Base-by-base conservation (phyloP, 2,888 invertebrate species). In the Diarsia rubi region DNA sequence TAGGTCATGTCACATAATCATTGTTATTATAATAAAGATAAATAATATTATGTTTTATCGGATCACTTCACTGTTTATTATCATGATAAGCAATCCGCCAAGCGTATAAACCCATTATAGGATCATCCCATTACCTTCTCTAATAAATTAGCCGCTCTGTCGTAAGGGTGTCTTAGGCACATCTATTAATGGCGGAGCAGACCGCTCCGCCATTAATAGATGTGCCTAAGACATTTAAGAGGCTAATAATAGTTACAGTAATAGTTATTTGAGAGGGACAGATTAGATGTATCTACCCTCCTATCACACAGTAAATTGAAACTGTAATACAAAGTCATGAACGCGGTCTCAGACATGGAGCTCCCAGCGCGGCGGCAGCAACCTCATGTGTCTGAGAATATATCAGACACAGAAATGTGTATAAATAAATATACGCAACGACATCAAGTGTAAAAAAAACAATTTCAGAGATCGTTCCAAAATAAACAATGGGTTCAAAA, bases 401-500 rank as follows among this genome's bases (percentile, higher is more conserved):
- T 74, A 75, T 65, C 27, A 64, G 27, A 67, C 21, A 42, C 3
- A 21, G 59, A 49, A 76, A 76, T 78, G 65, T 75, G 74, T 69
- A 78, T 68, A 73, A 54, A 75, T 75, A 73, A 77, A 86, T 77
- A 71, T 78, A 82, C 82, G 82, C 77, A 76, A 78, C 74, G 77
- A 81, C 78, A 83, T 81, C 82, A 85, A 86, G 79, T 84, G 76
- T 88, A 90, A 87, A 88, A 89, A 87, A 89, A 86, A 88, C 88
- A 88, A 90, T 88, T 89, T 86, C 87, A 86, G 85, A 89, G 89
- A 89, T 86, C 85, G 88, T 86, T 90, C 87, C 87, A 91, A 92
- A 92, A 90, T 91, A 94, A 94, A 94, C 93, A 94, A 93, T 92
- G 92, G 92, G 88, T 91, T 88, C 90, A 91, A 89, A 91, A 90